These are phyloP conservation scores for Chrysaora quinquecirrha DNA, from an alignment of 30 jellyfish, hydroid and myxozoan species.

Conservation along the genomic window DNA sequence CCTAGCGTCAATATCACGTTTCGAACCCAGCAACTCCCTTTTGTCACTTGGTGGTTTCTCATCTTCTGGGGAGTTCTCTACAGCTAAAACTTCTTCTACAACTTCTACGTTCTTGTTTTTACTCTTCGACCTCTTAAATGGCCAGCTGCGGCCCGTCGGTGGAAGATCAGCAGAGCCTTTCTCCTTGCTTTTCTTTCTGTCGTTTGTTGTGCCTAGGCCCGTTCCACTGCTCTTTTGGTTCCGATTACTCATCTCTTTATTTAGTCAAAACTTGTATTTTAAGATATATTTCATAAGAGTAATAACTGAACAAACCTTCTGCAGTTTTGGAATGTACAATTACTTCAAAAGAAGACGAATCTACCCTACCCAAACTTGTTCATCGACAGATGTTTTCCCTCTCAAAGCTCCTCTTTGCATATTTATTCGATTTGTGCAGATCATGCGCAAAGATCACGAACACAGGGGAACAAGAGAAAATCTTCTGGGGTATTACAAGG, in stretches of 20 bases:
- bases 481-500: too few relatives aligned
- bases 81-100: constrained; percentile 14
- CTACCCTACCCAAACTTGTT: background rate
- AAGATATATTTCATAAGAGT: too few relatives aligned
- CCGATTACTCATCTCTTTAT: background rate
- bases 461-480: too few relatives aligned
- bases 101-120: constrained; percentile 37
- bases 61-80: constrained; percentile 1
- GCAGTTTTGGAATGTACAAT: background rate
- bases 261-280: too few relatives aligned
- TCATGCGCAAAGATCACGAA: too few relatives aligned
- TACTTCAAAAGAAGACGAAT: background rate
- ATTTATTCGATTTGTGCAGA: too few relatives aligned
- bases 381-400: background rate
- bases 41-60: constrained; percentile 7
- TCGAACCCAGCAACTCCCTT: too few relatives aligned
- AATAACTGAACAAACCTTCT: background rate
- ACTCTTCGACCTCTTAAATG: constrained; percentile 49
- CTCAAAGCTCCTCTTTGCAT: too few relatives aligned
- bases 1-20: too few relatives aligned
- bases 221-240: too few relatives aligned
- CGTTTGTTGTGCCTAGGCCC: too few relatives aligned
- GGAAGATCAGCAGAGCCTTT: constrained; percentile 42
- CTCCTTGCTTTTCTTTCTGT: constrained; percentile 41
- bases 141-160: constrained; percentile 81